Evolutionary conservation across 2,888 invertebrate species (phyloP).

Genomic region (Scrobipalpa atriplicella): DNA sequence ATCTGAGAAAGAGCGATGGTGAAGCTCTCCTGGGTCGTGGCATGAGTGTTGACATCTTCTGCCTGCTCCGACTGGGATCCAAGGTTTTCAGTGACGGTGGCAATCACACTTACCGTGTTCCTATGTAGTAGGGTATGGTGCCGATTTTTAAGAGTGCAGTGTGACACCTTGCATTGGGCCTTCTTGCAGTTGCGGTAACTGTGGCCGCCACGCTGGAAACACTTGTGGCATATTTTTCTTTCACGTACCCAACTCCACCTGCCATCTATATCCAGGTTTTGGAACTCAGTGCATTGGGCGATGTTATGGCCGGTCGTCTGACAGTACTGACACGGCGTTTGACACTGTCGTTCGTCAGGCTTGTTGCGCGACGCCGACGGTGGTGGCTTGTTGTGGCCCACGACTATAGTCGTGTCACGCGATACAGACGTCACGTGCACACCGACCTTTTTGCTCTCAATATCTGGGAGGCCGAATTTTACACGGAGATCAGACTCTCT

Average conservation of each 20-base stretch:
- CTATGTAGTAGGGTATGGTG: background rate
- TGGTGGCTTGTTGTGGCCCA: background rate
- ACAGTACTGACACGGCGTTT: background rate
- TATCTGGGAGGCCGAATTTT: background rate
- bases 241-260: conserved; percentile 5
- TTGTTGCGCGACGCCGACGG: background rate
- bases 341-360: background rate
- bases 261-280: background rate
- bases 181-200: background rate
- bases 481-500: background rate
- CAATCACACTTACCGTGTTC: background rate
- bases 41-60: background rate
- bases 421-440: background rate
- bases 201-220: background rate
- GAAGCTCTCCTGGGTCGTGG: background rate
- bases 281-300: conserved; percentile 9
- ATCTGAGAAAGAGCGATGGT: background rate
- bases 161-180: background rate
- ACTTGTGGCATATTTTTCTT: background rate
- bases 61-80: background rate
- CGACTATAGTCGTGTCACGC: too few relatives aligned
- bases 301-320: conserved; percentile 15
- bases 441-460: background rate
- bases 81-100: background rate
- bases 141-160: background rate